A percentile compares a stretch with the other conserved stretches of the same genome.
These are phyloP conservation scores for Characodon lateralis DNA, from an alignment of 2,797 vertebrate genomes.

Conservation along the genomic window DNA sequence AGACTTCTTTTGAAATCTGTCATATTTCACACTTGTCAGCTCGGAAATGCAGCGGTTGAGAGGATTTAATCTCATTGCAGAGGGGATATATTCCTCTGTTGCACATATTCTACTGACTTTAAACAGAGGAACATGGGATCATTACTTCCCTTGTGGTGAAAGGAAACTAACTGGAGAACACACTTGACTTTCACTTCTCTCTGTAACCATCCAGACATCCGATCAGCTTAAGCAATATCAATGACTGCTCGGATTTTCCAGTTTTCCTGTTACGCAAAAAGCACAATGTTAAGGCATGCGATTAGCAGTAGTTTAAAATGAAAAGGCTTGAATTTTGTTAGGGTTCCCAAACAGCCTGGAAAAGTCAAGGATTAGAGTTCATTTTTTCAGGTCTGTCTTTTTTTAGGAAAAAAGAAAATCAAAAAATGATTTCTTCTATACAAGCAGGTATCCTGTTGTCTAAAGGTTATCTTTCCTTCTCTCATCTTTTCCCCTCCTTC, in stretches of 20 bases:
- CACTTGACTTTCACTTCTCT: slow-evolving; percentile 65
- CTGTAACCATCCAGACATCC: slow-evolving; percentile 34
- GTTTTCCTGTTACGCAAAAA: not conserved
- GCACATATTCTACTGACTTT: not conserved
- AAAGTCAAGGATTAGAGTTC: not conserved
- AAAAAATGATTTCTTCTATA: no score
- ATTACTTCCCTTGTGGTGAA: slow-evolving; percentile 16
- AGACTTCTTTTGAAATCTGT: not conserved
- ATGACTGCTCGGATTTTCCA: not conserved
- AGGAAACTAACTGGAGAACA: not conserved
- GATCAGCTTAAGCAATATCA: slow-evolving; percentile 47
- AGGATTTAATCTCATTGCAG: not conserved
- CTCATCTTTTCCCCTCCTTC: not conserved
- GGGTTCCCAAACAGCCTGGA: not conserved
- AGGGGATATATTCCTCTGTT: not conserved
- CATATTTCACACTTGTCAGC: not conserved
- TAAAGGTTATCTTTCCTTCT: not conserved
- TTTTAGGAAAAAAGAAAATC: not conserved
- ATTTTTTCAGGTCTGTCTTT: not conserved
- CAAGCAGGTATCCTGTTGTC: not conserved
- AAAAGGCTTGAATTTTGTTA: not conserved
- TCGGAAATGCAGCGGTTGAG: not conserved
- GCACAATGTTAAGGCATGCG: not conserved
- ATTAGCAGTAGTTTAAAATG: not conserved
- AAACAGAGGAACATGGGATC: slow-evolving; percentile 1